Evolutionary conservation across 2,888 invertebrate species (phyloP).

Genomic region (Ommatoiulus sabulosus): DNA sequence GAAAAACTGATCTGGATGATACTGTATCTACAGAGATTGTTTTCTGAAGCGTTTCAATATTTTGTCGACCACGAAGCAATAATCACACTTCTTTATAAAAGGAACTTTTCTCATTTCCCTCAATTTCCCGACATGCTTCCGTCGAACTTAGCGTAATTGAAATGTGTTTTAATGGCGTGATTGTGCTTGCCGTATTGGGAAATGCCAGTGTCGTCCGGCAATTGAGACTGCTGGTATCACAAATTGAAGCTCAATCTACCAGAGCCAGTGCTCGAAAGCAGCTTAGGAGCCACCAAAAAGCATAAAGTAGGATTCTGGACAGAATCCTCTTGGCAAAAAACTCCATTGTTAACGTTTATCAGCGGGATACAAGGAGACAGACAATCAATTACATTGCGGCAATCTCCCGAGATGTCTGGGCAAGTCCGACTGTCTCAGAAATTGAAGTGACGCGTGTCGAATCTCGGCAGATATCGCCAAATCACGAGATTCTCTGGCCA

Average conservation of each 20-base stretch:
- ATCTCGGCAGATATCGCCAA: conserved; percentile 27
- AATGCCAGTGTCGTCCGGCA: conserved; percentile 7
- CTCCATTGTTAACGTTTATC: neutral
- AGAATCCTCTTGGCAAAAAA: neutral
- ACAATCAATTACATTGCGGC: conserved; percentile 27
- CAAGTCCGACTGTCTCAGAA: conserved; percentile 20
- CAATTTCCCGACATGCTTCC: neutral
- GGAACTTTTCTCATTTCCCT: neutral
- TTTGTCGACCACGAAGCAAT: too few species aligned
- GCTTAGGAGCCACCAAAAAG: conserved; percentile 21
- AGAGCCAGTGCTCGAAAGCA: conserved; percentile 7
- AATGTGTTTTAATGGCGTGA: conserved; percentile 20
- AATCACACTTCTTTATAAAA: too few species aligned
- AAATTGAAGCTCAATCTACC: conserved; percentile 6
- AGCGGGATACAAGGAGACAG: conserved; percentile 5
- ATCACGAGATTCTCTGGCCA: neutral
- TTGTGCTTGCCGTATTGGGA: neutral
- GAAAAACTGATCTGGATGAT: too few species aligned
- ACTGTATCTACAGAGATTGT: too few species aligned
- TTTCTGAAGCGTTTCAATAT: too few species aligned
- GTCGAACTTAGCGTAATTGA: neutral
- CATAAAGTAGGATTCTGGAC: conserved; percentile 27
- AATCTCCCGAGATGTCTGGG: conserved; percentile 17
- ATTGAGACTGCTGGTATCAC: conserved; percentile 21
- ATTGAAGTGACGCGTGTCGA: conserved; percentile 34